Percentiles rank a stretch among this genome's conserved stretches.
These are phyloP conservation scores for Ifrita kowaldi DNA, from an alignment of 2,113 vertebrate species.

Conservation along the genomic window DNA sequence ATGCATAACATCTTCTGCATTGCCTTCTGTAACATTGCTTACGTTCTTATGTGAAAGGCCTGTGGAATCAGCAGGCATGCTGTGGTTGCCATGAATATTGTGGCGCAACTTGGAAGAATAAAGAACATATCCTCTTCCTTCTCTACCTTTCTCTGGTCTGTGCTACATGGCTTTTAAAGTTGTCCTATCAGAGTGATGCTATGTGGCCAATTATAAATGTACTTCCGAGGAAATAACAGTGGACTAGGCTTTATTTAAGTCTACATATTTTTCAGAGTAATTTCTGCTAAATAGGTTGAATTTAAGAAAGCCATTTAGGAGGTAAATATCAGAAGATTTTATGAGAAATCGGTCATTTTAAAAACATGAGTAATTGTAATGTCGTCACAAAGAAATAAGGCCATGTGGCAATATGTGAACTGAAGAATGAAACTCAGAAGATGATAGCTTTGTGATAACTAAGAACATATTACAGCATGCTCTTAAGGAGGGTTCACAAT, in stretches of 20 bases:
- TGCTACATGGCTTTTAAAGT: background rate
- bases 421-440: background rate
- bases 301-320: background rate
- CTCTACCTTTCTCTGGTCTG: background rate
- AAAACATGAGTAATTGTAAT: background rate
- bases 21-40: background rate
- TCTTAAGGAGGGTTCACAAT: background rate
- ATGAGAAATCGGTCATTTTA: background rate
- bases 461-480: background rate
- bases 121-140: background rate
- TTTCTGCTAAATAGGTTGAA: background rate
- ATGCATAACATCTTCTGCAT: background rate
- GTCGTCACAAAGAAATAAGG: background rate
- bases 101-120: background rate
- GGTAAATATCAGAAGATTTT: background rate
- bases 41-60: background rate
- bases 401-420: background rate
- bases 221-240: background rate
- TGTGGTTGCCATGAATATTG: background rate
- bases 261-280: background rate
- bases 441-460: background rate
- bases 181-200: background rate
- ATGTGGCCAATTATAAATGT: background rate
- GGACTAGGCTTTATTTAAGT: background rate
- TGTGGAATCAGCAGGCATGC: background rate